Evolutionary conservation across 2,113 vertebrate species (phyloP), one percentile per base, ranked within the genome.

Genomic region (Pteruthius melanotis): DNA sequence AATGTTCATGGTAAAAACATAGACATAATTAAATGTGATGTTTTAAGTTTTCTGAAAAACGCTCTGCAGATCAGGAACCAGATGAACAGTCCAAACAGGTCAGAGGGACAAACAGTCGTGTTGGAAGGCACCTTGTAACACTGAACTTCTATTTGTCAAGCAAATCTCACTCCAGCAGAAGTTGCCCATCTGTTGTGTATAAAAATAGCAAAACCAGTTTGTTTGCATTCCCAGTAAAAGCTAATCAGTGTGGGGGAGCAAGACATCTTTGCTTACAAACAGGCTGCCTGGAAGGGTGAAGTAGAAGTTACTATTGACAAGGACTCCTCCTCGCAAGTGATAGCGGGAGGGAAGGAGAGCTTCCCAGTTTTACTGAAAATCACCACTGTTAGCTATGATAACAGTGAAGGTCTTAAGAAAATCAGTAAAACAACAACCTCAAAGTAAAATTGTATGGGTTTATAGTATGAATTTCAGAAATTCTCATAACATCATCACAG

Each of bases 141-240:
- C 71, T 30, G 31, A 88, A 83, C 75, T 90, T 57, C 57, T 42
- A 57, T 66, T 47, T 83, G 71, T 93, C 92, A 77, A 88, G 86
- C 37, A 45, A 71, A 80, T 61, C 53, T 93, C 64, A 52, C 60
- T 77, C n/a, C 61, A 26, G 85, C 49, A 90, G 60, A 92, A 72
- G 76, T 18, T 76, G 61, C n/a, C 84, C 79, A 66, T 84, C 82
- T 88, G 47, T n/a, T 87, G 10, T 1, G 0, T 28, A 35, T 53
- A 90, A 93, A 96, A 97, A 97, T 50, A 97, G 71, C 39, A 80
- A 71, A 83, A 88, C 70, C 82, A 92, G 91, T 45, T 92, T 94
- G 85, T 89, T 90, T 87, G 79, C 84, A 91, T 92, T 94, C 93
- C 87, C 91, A 50, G 65, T 45, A 80, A 92, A 90, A 97, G 17